Evolutionary conservation across 1,140 invertebrate genomes (phyloP), one percentile per base, ranked within the genome.

Genomic region (Amyelois transitella): DNA sequence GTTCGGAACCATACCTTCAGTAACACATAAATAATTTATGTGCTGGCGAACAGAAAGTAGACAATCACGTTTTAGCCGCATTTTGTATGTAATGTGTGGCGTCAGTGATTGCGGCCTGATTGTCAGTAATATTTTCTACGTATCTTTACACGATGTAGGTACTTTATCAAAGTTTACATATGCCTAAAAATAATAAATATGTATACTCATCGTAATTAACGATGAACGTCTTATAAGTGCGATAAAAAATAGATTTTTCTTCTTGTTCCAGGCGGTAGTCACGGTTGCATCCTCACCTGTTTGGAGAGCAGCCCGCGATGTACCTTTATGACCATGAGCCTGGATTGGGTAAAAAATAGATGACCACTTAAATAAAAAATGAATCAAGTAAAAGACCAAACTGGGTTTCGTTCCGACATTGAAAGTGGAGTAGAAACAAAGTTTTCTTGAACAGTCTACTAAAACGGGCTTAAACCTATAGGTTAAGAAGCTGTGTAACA

Each of bases 11-110:
- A 1, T 2, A 19, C 18, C 2, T 28, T 28, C 1, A 44, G 51
- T 57, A 56, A 53, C 43, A 45, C 45, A 60, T 55, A 60, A 22
- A 55, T 61, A 38, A 2, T 44, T 28, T 47, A 52, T 22, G 10
- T 54, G 28, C 28, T 19, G 45, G 19, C 24, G 48, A 24, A 52
- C 50, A 21, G 43, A 20, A 47, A 32, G 32, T 28, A 55, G 28
- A 61, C 43, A 51, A 56, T 52, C 59, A 61, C 53, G 59, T 61
- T 18, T 53, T n/a, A n/a, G n/a, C n/a, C n/a, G n/a, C n/a, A n/a
- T n/a, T n/a, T n/a, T n/a, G n/a, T n/a, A n/a, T n/a, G n/a, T n/a
- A n/a, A n/a, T n/a, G n/a, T n/a, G n/a, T n/a, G n/a, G n/a, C n/a
- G n/a, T n/a, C n/a, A n/a, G n/a, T n/a, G n/a, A n/a, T n/a, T n/a